Evolutionary conservation across 2,113 vertebrate species (phyloP).

Genomic region (Gadus macrocephalus): DNA sequence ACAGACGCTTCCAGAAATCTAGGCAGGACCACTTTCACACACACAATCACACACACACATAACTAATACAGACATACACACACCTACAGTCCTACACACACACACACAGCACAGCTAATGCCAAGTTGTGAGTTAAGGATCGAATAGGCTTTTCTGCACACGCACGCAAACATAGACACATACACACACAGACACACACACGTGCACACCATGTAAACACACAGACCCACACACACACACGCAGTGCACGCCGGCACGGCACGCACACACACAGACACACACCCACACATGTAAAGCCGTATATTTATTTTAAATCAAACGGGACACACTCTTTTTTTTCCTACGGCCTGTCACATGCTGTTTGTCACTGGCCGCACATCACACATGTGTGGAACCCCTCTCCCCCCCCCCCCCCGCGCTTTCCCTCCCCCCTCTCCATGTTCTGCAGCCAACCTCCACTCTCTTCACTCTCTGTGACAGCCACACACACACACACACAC

Average conservation of each 20-base stretch:
- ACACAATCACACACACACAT: neutral
- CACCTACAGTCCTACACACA: neutral
- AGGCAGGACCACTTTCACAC: neutral
- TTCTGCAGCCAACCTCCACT: constrained; percentile 24
- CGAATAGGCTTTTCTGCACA: too few relatives aligned
- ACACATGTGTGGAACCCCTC: constrained; percentile 26
- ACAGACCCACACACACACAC: neutral
- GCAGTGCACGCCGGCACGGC: neutral
- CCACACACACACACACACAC: constrained; percentile 63
- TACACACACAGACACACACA: too few relatives aligned
- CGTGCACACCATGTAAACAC: neutral
- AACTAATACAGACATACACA: neutral
- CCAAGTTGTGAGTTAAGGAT: too few relatives aligned
- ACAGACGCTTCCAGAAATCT: neutral
- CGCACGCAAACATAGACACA: too few relatives aligned
- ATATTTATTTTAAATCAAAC: constrained; percentile 50
- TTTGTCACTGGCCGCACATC: constrained; percentile 44
- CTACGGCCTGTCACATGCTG: constrained; percentile 40
- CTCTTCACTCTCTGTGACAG: constrained; percentile 53
- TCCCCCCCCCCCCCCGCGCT: constrained; percentile 1
- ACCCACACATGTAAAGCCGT: constrained; percentile 1
- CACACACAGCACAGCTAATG: too few relatives aligned
- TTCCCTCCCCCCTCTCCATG: constrained; percentile 11
- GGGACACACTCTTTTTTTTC: constrained; percentile 33
- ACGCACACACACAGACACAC: constrained; percentile 7